Evolutionary conservation across 2,797 vertebrate species (phyloP).

Genomic region (Oryzias dopingdopingensis): DNA sequence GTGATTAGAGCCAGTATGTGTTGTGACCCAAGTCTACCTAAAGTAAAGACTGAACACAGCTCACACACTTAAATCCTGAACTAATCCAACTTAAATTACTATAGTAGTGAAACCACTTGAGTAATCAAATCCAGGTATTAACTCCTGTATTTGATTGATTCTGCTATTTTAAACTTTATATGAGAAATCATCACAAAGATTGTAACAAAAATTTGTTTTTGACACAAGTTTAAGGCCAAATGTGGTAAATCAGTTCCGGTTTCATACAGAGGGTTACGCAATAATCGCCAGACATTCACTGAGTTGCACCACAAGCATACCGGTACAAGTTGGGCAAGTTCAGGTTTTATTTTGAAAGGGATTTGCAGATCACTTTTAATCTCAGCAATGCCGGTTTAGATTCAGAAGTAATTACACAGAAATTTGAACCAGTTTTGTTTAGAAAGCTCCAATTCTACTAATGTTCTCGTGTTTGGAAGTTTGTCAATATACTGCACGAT

Average conservation of each 20-base stretch:
- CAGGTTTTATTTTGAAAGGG: background rate
- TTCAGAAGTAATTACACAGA: background rate
- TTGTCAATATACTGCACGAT: too few species aligned
- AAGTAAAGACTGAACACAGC: conserved; percentile 24
- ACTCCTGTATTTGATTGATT: background rate
- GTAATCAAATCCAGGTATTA: background rate
- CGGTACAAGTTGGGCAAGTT: conserved; percentile 6
- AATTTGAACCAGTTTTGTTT: background rate
- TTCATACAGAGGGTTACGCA: too few species aligned
- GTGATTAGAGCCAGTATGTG: background rate
- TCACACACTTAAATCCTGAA: conserved; percentile 40
- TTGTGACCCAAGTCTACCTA: conserved; percentile 7
- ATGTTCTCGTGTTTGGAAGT: background rate
- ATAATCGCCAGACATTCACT: background rate
- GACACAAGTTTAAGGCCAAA: too few species aligned
- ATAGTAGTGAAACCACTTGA: conserved; percentile 27
- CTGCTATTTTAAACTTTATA: too few species aligned
- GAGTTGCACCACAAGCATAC: background rate
- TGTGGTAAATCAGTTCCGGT: too few species aligned
- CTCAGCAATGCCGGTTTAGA: conserved; percentile 16
- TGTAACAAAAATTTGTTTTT: too few species aligned
- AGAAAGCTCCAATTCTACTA: too few species aligned
- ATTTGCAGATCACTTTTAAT: background rate
- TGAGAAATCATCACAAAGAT: too few species aligned
- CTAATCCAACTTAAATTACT: conserved; percentile 41